Evolutionary conservation across 1,140 invertebrate genomes (phyloP).

Genomic region (Oedothorax gibbosus): DNA sequence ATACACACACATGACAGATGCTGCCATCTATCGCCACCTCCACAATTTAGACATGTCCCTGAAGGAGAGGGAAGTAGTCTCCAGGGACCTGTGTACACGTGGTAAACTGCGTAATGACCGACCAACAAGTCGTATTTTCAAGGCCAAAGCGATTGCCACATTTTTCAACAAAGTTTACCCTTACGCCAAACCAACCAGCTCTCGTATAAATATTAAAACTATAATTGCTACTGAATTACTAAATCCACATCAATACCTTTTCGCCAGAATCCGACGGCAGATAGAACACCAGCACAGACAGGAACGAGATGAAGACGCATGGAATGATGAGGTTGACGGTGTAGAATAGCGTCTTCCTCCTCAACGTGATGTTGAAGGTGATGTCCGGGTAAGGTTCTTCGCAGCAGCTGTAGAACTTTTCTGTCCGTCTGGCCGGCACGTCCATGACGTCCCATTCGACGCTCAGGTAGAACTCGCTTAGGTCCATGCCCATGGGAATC

Average conservation of each 20-base stretch:
- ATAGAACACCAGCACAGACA: conserved; percentile 98
- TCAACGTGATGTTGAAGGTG: conserved; percentile 93
- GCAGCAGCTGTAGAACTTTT: conserved; percentile 91
- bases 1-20: no score
- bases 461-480: conserved; percentile 94
- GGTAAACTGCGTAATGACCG: no score
- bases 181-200: no score
- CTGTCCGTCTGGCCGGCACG: conserved; percentile 86
- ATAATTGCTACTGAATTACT: no score
- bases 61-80: no score
- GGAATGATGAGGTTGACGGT: conserved; percentile 97
- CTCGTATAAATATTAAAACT: no score
- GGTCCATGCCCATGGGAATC: conserved; percentile 82
- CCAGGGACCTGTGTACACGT: no score
- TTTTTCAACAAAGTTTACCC: no score
- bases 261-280: conserved; percentile 97
- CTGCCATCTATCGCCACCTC: no score
- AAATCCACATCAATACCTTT: conserved; percentile 71
- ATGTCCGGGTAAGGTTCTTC: conserved; percentile 90
- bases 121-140: no score
- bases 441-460: conserved; percentile 97
- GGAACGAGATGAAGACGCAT: conserved; percentile 95
- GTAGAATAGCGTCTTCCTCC: conserved; percentile 94
- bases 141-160: no score
- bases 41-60: no score